Conservation (phyloP, 2,888 invertebrate species). For the Microchrysa polita region DNA sequence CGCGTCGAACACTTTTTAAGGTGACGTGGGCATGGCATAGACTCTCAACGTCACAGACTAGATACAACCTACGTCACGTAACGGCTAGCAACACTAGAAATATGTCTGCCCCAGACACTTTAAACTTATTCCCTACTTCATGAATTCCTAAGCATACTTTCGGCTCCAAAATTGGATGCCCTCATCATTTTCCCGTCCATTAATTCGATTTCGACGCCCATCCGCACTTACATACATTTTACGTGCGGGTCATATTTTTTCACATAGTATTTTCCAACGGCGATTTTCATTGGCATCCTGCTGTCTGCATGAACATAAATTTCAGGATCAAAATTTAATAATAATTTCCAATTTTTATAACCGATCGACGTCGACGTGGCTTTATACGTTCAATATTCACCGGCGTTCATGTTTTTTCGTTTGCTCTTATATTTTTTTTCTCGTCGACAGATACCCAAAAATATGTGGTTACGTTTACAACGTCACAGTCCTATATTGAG, state of each 20-base stretch:
- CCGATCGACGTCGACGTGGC: slow-evolving; percentile 28
- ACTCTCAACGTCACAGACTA: too few relatives aligned
- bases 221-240: not conserved
- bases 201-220: slow-evolving; percentile 18
- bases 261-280: not conserved
- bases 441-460: slow-evolving; percentile 80
- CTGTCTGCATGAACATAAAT: slow-evolving; percentile 21
- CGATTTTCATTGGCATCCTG: not conserved
- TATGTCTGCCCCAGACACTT: too few relatives aligned
- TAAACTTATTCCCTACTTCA: not conserved
- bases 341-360: slow-evolving; percentile 39
- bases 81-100: too few relatives aligned
- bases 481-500: slow-evolving; percentile 90
- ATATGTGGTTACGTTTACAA: slow-evolving; percentile 93
- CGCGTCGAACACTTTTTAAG: too few relatives aligned
- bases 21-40: too few relatives aligned
- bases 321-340: slow-evolving; percentile 37
- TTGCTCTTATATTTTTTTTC: slow-evolving; percentile 28
- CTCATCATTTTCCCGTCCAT: slow-evolving; percentile 21
- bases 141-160: slow-evolving; percentile 16
- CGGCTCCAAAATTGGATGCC: not conserved
- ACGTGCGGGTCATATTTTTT: not conserved
- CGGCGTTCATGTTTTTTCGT: too few relatives aligned
- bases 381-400: not conserved
- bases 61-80: too few relatives aligned